These are phyloP conservation scores for Lepidochitona cinerea DNA, from an alignment of 2,888 invertebrate species.

Conservation along the genomic window DNA sequence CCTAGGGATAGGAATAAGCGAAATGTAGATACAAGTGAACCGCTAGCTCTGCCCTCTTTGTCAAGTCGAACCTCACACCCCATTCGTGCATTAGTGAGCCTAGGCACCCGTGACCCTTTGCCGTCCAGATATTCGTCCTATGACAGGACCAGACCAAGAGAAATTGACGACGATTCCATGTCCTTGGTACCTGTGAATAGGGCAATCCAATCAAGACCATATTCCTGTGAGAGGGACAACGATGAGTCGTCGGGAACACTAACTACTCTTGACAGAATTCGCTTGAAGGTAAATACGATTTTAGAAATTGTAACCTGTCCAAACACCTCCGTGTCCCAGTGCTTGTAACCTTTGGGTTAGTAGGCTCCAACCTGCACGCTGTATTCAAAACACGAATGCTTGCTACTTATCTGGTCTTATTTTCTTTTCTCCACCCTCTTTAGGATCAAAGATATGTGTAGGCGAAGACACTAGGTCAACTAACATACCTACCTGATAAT, in stretches of 20 bases:
- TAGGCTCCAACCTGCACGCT: not conserved
- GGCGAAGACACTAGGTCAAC: conserved; percentile 4
- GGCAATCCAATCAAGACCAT: not conserved
- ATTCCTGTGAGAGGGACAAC: conserved; percentile 6
- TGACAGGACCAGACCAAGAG: not conserved
- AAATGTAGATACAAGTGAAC: not conserved
- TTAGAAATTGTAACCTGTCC: not conserved
- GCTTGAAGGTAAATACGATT: conserved; percentile 7
- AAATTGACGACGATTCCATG: conserved; percentile 8
- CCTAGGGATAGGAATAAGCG: not conserved
- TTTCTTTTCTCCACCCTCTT: conserved; percentile 4
- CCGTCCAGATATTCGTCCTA: not conserved
- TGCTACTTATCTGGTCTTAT: conserved; percentile 1
- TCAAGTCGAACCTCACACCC: not conserved
- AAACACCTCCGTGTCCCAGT: conserved; percentile 3
- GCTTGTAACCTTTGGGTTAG: not conserved
- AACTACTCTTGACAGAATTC: conserved; percentile 6
- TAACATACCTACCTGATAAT: conserved; percentile 3
- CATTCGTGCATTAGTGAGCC: not conserved
- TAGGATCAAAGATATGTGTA: not conserved
- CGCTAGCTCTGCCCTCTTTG: not conserved
- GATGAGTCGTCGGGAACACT: not conserved
- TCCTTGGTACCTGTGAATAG: conserved; percentile 2
- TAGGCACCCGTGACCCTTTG: not conserved
- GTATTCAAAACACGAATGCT: not conserved